phyloP scores from a whole-genome alignment of 2,113 vertebrate species.

The Centropus bengalensis region DNA sequence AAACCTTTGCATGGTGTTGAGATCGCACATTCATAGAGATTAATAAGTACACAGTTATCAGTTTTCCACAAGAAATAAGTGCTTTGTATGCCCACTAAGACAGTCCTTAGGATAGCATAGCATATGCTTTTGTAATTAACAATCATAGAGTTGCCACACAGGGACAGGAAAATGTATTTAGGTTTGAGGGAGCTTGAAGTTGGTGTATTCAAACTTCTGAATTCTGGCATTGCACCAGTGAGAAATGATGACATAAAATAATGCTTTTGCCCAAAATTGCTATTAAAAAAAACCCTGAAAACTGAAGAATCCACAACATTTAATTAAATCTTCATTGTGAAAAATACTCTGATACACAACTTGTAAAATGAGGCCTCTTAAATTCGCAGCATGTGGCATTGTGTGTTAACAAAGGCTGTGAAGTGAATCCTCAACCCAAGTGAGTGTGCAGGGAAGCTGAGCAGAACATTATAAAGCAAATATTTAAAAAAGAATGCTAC shows the following conservation, averaged over 20 bases:
- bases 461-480: background rate
- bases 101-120: rapidly evolving
- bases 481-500: background rate
- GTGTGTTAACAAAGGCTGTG: background rate
- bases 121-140: background rate
- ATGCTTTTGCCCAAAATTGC: background rate
- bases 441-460: background rate
- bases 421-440: background rate
- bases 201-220: background rate
- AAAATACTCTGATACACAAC: background rate
- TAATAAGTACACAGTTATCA: background rate
- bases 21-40: background rate
- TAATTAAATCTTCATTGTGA: background rate
- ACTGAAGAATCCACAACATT: background rate
- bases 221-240: background rate
- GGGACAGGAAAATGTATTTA: background rate
- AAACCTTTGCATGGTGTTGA: background rate
- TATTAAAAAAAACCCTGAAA: background rate
- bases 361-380: background rate
- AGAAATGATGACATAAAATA: background rate
- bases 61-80: background rate
- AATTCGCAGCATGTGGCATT: background rate
- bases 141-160: background rate
- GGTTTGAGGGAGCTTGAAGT: background rate
- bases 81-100: background rate